Base-by-base conservation (phyloP, 2,888 invertebrate species). In the Coenonympha arcania region DNA sequence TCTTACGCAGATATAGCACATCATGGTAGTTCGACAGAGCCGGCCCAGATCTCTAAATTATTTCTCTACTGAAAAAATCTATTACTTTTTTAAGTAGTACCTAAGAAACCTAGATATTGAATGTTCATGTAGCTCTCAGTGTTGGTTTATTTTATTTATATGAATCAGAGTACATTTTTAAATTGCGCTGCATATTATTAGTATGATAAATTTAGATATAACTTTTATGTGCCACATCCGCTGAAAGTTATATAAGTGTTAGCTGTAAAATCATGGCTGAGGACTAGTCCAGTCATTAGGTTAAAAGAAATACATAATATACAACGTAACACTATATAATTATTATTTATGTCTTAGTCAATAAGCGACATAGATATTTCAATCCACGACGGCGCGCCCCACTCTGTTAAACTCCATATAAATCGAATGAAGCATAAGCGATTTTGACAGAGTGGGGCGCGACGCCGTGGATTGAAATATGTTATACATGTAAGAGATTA, bases 221-320 rank as follows among this genome's bases (percentile, higher is more conserved):
- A 62, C 57, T 60, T 43, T 63, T 56, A 61, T 62, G 65, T 68
- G 69, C 66, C 66, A 65, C 71, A 62, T 61, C 61, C 63, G 64
- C 65, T 59, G 59, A 26, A 61, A 64, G 63, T 67, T 63, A 66
- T 73, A 62, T 59, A 59, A 24, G 45, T 69, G 63, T 67, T 75
- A 72, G 70, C 63, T 69, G 50, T 72, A 68, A 68, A 68, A 69
- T 68, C 68, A 74, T 77, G 81, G 79, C 79, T 80, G 83, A 75
- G 68, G 73, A 73, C 74, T 74, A 68, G 71, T 76, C 77, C 83
- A 83, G 84, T 82, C 84, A 81, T 76, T 86, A 84, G 73, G 57
- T 61, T 80, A 73, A 53, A 56, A 66, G 58, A 64, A 65, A 57
- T 55, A 71, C 66, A 66, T n/a, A n/a, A n/a, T n/a, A 71, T 71